Base-by-base conservation (phyloP, 2,888 invertebrate species). In the Tanaodytes sp. region DNA sequence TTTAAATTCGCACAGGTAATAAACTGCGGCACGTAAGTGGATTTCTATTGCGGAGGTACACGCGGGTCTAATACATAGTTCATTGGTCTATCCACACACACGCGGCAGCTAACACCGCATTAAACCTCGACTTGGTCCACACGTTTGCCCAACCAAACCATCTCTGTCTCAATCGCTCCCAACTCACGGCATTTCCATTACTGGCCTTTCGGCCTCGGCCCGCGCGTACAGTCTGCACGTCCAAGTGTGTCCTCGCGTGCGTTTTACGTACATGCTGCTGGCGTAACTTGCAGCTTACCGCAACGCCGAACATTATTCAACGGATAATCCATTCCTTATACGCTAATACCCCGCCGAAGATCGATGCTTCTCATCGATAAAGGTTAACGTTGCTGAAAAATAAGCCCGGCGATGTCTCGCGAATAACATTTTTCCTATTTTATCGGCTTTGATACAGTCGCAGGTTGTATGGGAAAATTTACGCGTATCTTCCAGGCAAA, bases 1-100 rank as follows among this genome's bases (percentile, higher is more conserved):
- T n/a, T n/a, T n/a, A n/a, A n/a, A n/a, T n/a, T n/a, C n/a, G n/a
- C n/a, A n/a, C n/a, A n/a, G n/a, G n/a, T n/a, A n/a, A n/a, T n/a
- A n/a, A n/a, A n/a, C n/a, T n/a, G n/a, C n/a, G n/a, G n/a, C n/a
- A n/a, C n/a, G n/a, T n/a, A n/a, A n/a, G n/a, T n/a, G n/a, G n/a
- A n/a, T n/a, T n/a, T n/a, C n/a, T n/a, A n/a, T n/a, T n/a, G n/a
- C n/a, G n/a, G n/a, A n/a, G n/a, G n/a, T n/a, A n/a, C n/a, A n/a
- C n/a, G n/a, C 75, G 77, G 65, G 73, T 80, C 79, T 81, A 79
- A 82, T 82, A 81, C 81, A 81, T 80, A 82, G 81, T 80, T 81
- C 77, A 80, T 79, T 76, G 77, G 78, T 80, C 79, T 77, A 81
- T 79, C 80, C 79, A 79, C 80, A 79, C 77, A 77, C 76, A 79